Conservation (phyloP, 37 sponge, comb jelly and placozoan species). For the Chondrilla cf. caribensis region DNA sequence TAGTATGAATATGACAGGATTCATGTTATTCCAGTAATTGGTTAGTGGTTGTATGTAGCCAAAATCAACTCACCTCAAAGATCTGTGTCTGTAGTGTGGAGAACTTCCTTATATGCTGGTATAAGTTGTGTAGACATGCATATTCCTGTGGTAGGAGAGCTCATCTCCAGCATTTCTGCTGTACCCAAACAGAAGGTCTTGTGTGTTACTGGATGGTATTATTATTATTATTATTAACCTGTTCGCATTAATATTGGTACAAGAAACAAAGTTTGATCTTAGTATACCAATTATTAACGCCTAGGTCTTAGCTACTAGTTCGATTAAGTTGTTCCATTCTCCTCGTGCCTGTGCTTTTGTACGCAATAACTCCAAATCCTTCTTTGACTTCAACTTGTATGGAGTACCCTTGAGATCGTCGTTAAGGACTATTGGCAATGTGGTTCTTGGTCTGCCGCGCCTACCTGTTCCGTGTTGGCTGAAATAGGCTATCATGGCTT, state of each 20-base stretch:
- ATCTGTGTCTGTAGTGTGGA: no score
- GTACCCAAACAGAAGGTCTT: no score
- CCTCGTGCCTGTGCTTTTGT: constrained; percentile 11
- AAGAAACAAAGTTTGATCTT: constrained; percentile 2
- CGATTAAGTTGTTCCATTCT: constrained; percentile 22
- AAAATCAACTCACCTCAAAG: no score
- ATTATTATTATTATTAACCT: constrained; percentile 24
- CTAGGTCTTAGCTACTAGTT: constrained; percentile 27
- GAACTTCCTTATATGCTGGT: no score
- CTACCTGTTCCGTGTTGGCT: constrained; percentile 6
- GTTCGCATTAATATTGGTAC: constrained; percentile 26
- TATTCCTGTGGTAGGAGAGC: no score
- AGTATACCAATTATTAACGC: constrained; percentile 20
- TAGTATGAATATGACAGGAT: no score
- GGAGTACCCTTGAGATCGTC: constrained; percentile 29
- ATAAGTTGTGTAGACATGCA: no score
- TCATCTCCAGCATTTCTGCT: no score
- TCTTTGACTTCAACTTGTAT: constrained; percentile 10
- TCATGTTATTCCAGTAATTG: no score
- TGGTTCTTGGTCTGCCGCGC: constrained; percentile 19
- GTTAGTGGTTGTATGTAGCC: no score
- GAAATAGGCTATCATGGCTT: constrained; percentile 27
- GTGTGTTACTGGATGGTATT: no score
- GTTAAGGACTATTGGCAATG: constrained; percentile 25
- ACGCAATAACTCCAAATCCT: constrained; percentile 21